phyloP scores from a whole-genome alignment of 35 echinoderm and acorn worm genomes.

The Eucidaris tribuloides region DNA sequence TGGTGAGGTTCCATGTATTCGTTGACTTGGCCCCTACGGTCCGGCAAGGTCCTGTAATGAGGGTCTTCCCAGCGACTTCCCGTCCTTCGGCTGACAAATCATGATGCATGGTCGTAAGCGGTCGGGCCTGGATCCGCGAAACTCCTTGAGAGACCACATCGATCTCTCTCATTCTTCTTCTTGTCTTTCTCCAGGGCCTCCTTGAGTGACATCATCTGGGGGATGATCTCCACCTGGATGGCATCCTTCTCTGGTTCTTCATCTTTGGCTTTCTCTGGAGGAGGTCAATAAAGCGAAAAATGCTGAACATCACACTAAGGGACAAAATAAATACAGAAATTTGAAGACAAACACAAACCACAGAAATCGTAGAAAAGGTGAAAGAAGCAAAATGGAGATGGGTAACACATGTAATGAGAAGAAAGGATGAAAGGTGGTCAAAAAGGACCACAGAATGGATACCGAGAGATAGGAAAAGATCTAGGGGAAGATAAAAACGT shows the following conservation, averaged over 20 bases:
- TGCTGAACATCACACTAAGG: too few relatives aligned
- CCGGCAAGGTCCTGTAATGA: slow-evolving; percentile 28
- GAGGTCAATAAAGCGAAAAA: neutral
- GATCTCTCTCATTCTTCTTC: neutral
- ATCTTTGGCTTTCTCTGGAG: neutral
- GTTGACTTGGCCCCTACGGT: neutral
- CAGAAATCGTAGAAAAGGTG: too few relatives aligned
- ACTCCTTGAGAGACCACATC: slow-evolving; percentile 11
- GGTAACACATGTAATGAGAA: too few relatives aligned
- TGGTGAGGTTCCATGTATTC: slow-evolving; percentile 14
- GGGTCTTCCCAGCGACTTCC: slow-evolving; percentile 84
- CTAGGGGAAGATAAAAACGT: too few relatives aligned
- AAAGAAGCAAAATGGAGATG: too few relatives aligned
- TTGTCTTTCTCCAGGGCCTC: slow-evolving; percentile 37
- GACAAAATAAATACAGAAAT: too few relatives aligned
- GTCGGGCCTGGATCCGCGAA: slow-evolving; percentile 40
- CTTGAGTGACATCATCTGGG: slow-evolving; percentile 4
- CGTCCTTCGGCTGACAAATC: slow-evolving; percentile 35
- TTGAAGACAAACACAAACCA: too few relatives aligned
- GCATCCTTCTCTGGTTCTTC: neutral
- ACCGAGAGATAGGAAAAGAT: too few relatives aligned
- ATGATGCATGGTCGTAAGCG: slow-evolving; percentile 69
- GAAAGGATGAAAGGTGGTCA: too few relatives aligned
- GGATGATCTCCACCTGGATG: slow-evolving; percentile 51
- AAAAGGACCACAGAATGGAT: too few relatives aligned